Conservation (phyloP, 2,113 vertebrate genomes). For the Platichthys flesus region DNA sequence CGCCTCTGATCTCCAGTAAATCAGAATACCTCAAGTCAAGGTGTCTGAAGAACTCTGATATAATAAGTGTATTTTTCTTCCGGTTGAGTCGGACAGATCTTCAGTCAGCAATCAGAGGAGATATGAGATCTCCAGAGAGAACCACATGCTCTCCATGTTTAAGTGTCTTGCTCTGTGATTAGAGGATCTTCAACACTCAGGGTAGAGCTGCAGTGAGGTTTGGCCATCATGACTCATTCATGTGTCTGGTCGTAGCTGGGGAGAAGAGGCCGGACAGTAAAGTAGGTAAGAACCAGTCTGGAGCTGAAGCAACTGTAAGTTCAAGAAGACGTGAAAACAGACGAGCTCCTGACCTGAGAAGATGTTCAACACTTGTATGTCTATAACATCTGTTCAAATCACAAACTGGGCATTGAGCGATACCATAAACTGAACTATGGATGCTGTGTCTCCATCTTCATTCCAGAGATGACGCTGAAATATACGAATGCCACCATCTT, state of each 20-base stretch:
- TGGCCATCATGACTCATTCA: slow-evolving; percentile 14
- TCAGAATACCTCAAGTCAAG: no score
- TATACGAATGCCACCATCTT: no score
- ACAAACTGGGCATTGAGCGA: no score
- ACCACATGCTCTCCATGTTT: background rate
- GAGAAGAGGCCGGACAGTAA: background rate
- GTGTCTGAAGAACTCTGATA: background rate
- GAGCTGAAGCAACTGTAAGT: background rate
- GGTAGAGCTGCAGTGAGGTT: background rate
- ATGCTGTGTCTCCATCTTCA: no score
- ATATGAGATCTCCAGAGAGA: background rate
- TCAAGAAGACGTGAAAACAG: background rate
- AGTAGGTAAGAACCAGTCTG: background rate
- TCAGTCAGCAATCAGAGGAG: background rate
- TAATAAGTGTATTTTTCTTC: background rate
- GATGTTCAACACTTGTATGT: background rate
- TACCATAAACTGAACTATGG: no score
- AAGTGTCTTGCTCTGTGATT: slow-evolving; percentile 3
- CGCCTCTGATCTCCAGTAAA: no score
- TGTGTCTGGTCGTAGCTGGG: slow-evolving; percentile 8
- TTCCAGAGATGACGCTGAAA: no score
- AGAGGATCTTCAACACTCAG: background rate
- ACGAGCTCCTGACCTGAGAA: background rate
- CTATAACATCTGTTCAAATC: no score
- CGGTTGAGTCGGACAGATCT: no score